Conservation (phyloP, 2,113 vertebrate genomes). For the Coptodon bakossiorum region DNA sequence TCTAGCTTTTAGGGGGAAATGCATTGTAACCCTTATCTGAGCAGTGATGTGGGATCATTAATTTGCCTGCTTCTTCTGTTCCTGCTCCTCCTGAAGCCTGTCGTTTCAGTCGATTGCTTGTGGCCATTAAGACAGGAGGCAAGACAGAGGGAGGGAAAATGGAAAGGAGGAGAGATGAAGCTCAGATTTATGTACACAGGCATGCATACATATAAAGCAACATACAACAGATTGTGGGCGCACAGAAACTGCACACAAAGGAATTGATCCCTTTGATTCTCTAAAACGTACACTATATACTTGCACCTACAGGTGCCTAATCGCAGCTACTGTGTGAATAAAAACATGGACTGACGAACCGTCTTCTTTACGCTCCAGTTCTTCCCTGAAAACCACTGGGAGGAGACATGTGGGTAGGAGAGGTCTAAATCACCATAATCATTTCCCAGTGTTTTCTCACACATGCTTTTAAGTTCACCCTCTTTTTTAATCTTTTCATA, state of each 20-base stretch:
- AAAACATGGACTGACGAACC: slow-evolving; percentile 37
- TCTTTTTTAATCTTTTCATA: slow-evolving; percentile 7
- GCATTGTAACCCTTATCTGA: slow-evolving; percentile 13
- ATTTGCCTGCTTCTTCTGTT: slow-evolving; percentile 25
- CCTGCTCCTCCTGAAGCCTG: slow-evolving; percentile 24
- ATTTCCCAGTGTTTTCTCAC: slow-evolving; percentile 15
- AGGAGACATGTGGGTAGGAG: slow-evolving; percentile 13
- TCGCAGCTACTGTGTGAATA: neutral
- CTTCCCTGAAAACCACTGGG: slow-evolving; percentile 22
- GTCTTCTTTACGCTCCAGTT: slow-evolving; percentile 51
- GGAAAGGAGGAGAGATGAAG: neutral
- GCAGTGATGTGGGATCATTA: slow-evolving; percentile 35
- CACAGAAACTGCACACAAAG: neutral
- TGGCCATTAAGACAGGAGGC: slow-evolving; percentile 21
- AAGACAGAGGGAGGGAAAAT: neutral
- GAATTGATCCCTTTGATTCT: neutral
- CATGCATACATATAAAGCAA: neutral
- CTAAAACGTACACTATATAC: neutral
- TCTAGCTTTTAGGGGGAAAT: neutral
- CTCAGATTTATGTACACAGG: slow-evolving; percentile 7
- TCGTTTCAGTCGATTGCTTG: slow-evolving; percentile 39
- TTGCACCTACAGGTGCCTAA: neutral
- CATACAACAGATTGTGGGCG: neutral
- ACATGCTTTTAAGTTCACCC: slow-evolving; percentile 12
- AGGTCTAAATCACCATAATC: slow-evolving; percentile 59